Percentiles rank a stretch among this genome's conserved stretches.
Evolutionary conservation across 2,888 invertebrate species (phyloP).

Genomic region (Tinea trinotella): DNA sequence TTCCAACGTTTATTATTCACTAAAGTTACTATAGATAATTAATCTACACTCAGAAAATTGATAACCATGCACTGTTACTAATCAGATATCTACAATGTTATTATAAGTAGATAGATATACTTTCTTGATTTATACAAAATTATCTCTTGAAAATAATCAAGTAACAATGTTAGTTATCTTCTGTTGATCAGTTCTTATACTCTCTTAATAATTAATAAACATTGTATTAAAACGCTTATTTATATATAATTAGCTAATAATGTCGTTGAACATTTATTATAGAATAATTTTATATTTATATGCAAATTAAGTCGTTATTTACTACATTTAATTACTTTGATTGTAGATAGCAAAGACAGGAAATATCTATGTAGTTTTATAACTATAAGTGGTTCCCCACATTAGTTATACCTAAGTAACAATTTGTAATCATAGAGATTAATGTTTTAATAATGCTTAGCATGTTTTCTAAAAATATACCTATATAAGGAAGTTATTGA

Average conservation of each 20-base stretch:
- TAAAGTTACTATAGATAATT: too few species aligned
- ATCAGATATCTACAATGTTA: background rate
- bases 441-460: too few species aligned
- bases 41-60: too few species aligned
- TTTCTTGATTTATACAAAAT: too few species aligned
- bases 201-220: background rate
- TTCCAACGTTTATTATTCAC: too few species aligned
- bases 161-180: background rate
- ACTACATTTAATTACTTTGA: background rate
- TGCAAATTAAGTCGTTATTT: slow-evolving; percentile 7
- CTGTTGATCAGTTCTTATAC: background rate
- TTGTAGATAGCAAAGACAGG: background rate
- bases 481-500: too few species aligned
- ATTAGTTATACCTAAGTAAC: too few species aligned
- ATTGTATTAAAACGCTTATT: background rate
- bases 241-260: slow-evolving; percentile 8
- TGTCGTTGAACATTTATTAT: background rate
- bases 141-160: background rate
- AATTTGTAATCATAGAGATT: too few species aligned
- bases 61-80: background rate
- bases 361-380: background rate
- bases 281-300: slow-evolving; percentile 5
- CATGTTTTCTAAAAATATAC: too few species aligned
- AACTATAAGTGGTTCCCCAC: background rate
- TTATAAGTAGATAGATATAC: too few species aligned